Conservation (phyloP, 2,888 invertebrate genomes). For the Cantharis flavilabris region DNA sequence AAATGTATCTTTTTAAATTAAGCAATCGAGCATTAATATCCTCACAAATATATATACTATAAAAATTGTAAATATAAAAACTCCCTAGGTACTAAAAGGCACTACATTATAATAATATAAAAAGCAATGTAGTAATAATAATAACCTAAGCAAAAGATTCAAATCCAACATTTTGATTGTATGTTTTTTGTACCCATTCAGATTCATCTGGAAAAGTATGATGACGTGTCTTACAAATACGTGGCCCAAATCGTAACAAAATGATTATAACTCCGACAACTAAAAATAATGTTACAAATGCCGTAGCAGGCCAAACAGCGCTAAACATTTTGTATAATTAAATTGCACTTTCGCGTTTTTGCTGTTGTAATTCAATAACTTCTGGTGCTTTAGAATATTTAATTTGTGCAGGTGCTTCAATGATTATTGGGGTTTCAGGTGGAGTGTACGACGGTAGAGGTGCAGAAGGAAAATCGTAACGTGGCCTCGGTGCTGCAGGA, state of each 20-base stretch:
- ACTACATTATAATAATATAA: background rate
- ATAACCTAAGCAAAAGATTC: constrained; percentile 8
- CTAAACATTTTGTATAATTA: constrained; percentile 62
- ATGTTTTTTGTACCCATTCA: constrained; percentile 70
- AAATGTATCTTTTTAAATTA: background rate
- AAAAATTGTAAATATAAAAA: background rate
- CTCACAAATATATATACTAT: background rate
- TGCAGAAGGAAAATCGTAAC: constrained; percentile 53
- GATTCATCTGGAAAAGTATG: constrained; percentile 66
- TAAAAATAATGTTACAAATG: constrained; percentile 73
- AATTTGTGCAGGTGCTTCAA: constrained; percentile 3
- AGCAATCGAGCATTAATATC: background rate
- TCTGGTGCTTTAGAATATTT: constrained; percentile 27
- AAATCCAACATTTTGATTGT: constrained; percentile 57
- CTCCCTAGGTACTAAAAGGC: background rate
- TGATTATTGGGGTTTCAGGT: background rate
- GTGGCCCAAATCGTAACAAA: constrained; percentile 75
- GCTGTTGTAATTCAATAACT: constrained; percentile 60
- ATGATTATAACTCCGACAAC: constrained; percentile 73
- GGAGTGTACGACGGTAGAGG: constrained; percentile 16
- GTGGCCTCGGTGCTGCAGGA: constrained; percentile 42
- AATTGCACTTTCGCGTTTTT: constrained; percentile 82
- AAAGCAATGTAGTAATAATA: background rate
- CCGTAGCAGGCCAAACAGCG: constrained; percentile 77
- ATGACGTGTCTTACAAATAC: constrained; percentile 72